Percentiles rank a stretch among this genome's conserved stretches.
These are phyloP conservation scores for Macquaria ambigua DNA, from an alignment of 2,113 vertebrate species.

Conservation along the genomic window DNA sequence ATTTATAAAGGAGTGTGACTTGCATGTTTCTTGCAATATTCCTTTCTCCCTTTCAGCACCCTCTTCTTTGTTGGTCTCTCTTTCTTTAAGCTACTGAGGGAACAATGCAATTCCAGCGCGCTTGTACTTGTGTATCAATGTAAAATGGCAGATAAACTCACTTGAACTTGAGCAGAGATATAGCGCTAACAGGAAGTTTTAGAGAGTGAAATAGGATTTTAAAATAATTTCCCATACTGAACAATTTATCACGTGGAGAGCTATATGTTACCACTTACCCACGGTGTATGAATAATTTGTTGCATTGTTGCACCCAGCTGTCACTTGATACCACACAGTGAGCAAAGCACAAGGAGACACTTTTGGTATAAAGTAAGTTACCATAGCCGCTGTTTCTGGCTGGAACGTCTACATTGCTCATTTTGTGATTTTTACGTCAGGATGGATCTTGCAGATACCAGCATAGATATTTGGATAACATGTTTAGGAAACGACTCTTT, in stretches of 20 bases:
- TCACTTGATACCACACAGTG: conserved; percentile 55
- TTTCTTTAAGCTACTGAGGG: background rate
- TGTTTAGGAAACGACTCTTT: conserved; percentile 57
- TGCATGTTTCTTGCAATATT: background rate
- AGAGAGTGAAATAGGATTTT: background rate
- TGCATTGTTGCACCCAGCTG: conserved; percentile 23
- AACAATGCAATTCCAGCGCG: background rate
- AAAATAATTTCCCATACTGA: background rate
- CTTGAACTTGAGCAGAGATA: background rate
- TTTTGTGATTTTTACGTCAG: conserved; percentile 1
- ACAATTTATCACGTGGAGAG: background rate
- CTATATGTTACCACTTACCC: conserved; percentile 23
- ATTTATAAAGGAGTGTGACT: background rate
- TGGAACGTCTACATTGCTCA: conserved; percentile 8
- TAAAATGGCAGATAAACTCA: background rate
- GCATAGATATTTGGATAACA: conserved; percentile 43
- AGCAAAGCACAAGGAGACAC: conserved; percentile 28
- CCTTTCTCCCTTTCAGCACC: background rate
- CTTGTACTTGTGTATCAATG: background rate
- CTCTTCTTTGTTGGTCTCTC: background rate
- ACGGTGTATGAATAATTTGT: conserved; percentile 69
- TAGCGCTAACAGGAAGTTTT: background rate
- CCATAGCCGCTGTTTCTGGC: conserved; percentile 18
- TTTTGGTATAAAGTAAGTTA: background rate
- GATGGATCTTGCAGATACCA: conserved; percentile 54